Evolutionary conservation across 2,797 vertebrate genomes (phyloP).

Genomic region (Microctenopoma steveboyesi): DNA sequence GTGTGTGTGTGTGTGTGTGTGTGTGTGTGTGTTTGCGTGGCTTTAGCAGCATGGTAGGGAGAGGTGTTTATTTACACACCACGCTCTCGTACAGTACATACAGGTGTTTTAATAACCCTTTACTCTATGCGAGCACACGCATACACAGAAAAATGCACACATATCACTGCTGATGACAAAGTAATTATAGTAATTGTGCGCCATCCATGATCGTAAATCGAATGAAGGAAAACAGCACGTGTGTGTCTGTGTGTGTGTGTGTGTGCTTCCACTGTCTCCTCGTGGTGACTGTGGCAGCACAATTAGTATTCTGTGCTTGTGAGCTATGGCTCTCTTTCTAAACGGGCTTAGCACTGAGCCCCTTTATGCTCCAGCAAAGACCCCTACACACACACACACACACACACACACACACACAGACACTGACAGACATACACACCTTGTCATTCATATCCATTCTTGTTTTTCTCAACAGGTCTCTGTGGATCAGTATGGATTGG

Average conservation of each 20-base stretch:
- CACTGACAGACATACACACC: slow-evolving; percentile 30
- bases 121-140: slow-evolving; percentile 15
- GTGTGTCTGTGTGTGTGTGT: slow-evolving; percentile 17
- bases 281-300: slow-evolving; percentile 74
- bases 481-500: slow-evolving; percentile 58
- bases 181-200: slow-evolving; percentile 38
- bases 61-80: slow-evolving; percentile 65
- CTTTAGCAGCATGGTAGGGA: slow-evolving; percentile 42
- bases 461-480: slow-evolving; percentile 63
- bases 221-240: slow-evolving; percentile 40
- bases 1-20: slow-evolving; percentile 41
- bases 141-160: slow-evolving; percentile 40
- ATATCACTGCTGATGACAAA: slow-evolving; percentile 36
- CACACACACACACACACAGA: slow-evolving; percentile 16
- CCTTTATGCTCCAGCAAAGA: slow-evolving; percentile 81
- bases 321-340: slow-evolving; percentile 75
- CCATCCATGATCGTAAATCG: slow-evolving; percentile 16
- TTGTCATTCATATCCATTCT: slow-evolving; percentile 63
- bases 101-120: slow-evolving; percentile 71
- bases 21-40: slow-evolving; percentile 16
- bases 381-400: slow-evolving; percentile 42
- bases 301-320: slow-evolving; percentile 85
- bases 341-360: slow-evolving; percentile 81
- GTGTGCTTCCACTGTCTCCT: slow-evolving; percentile 34
- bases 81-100: slow-evolving; percentile 28